Conservation (phyloP, 2,113 vertebrate species). For the Zosterops japonicus region DNA sequence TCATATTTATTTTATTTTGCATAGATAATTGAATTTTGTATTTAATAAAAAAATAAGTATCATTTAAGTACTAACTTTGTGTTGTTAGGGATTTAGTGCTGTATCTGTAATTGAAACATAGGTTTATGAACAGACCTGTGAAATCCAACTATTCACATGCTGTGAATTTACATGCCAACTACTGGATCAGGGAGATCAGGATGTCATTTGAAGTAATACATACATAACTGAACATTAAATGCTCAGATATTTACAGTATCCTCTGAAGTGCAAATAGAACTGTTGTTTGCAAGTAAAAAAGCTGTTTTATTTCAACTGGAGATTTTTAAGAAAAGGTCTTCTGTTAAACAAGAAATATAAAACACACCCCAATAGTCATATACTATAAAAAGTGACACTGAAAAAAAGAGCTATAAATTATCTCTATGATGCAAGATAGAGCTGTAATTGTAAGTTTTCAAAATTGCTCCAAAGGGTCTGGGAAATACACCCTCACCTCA, state of each 20-base stretch:
- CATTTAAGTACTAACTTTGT: not conserved
- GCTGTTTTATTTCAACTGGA: not conserved
- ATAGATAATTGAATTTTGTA: not conserved
- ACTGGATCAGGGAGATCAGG: not conserved
- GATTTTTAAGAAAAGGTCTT: not conserved
- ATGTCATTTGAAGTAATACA: not conserved
- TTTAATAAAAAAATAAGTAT: not conserved
- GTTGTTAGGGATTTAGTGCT: not conserved
- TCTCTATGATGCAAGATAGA: not conserved
- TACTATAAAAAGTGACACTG: not conserved
- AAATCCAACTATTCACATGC: fast-evolving
- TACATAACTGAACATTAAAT: not conserved
- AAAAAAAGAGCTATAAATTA: not conserved
- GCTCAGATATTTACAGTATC: not conserved
- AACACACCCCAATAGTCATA: not conserved
- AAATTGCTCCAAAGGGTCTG: not conserved
- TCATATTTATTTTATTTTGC: not conserved
- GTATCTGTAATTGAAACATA: not conserved
- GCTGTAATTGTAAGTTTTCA: not conserved
- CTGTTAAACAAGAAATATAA: not conserved
- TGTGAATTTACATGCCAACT: not conserved
- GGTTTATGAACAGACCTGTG: not conserved
- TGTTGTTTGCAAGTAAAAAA: not conserved
- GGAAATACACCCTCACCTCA: not conserved
- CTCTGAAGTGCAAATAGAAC: not conserved